Conservation (phyloP, 2,797 vertebrate species). For the Muscicapa striata region DNA sequence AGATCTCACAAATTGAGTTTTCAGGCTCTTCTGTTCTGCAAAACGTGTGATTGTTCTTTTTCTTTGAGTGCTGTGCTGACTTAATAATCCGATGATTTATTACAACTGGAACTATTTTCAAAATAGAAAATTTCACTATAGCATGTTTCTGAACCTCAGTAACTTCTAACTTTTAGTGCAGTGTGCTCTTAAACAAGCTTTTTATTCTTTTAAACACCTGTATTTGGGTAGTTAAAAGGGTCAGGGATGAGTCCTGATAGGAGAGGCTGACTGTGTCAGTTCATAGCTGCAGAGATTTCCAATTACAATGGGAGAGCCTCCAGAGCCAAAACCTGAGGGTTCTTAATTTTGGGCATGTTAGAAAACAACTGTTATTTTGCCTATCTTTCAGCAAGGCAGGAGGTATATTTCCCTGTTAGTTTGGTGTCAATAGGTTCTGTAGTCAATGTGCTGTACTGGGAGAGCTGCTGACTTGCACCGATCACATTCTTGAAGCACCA, state of each 20-base stretch:
- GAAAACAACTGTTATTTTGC: background rate
- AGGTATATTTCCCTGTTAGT: background rate
- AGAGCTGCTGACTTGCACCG: background rate
- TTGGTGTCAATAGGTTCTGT: background rate
- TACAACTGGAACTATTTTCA: background rate
- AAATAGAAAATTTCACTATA: background rate
- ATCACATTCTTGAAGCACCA: background rate
- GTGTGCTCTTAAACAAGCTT: background rate
- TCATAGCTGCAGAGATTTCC: background rate
- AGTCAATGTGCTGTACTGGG: background rate
- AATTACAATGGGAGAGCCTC: fast-evolving
- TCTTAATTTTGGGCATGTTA: background rate
- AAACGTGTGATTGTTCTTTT: background rate
- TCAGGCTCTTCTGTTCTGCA: background rate
- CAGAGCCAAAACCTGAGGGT: background rate
- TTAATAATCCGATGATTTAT: background rate
- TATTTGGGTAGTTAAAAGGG: background rate
- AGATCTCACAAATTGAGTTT: slow-evolving; percentile 50
- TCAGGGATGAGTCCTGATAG: background rate
- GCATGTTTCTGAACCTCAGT: background rate
- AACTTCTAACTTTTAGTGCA: background rate
- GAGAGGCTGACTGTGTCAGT: background rate
- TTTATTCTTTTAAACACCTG: background rate
- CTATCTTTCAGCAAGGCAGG: background rate
- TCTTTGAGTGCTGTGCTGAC: background rate